Base-by-base conservation (phyloP, 2,888 invertebrate species). In the Baronia brevicornis region DNA sequence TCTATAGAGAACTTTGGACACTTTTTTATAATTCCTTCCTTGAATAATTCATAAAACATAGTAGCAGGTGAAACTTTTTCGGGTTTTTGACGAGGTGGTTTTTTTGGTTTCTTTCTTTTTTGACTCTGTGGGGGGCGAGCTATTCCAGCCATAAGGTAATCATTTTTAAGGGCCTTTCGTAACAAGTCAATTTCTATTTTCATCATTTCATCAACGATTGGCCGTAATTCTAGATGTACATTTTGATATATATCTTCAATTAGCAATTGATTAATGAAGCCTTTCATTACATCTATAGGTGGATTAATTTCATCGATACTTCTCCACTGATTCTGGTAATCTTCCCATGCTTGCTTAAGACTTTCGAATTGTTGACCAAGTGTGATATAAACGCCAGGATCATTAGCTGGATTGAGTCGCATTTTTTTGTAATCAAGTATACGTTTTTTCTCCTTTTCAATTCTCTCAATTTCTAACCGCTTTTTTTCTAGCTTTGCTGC, bases 11-110 rank as follows among this genome's bases (percentile, higher is more conserved):
- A 70, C 29, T 63, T 72, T 0, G 90, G 90, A 59, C 90, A 90
- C 29, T 87, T 82, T 44, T 70, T 85, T 28, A 94, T 88, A 36
- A 95, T 89, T 3, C 90, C 90, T 47, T 87, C 85, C 50, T 88
- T 86, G 3, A 90, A 89, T 35, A 95, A 77, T 54, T 89, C 87
- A 62, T 92, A 90, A 52, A 92, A 93, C 51, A 94, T 78, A n/a
- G 86, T 86, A 47, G 88, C 89, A 0, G 87, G 80, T 1, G 79
- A 67, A 38, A 89, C 60, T 58, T 90, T 87, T 0, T 86, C 88
- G 1, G 89, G 89, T 56, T 90, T 92, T 35, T 87, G 88, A 31
- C 70, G 69, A 40, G 77, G 86, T n/a, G 51, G 43, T 40, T 65
- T 77, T 39, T 46, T 77, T 1, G 80, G 79, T 19, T 69, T 80